phyloP scores from a whole-genome alignment of 1,140 invertebrate genomes.

The Apis cerana region DNA sequence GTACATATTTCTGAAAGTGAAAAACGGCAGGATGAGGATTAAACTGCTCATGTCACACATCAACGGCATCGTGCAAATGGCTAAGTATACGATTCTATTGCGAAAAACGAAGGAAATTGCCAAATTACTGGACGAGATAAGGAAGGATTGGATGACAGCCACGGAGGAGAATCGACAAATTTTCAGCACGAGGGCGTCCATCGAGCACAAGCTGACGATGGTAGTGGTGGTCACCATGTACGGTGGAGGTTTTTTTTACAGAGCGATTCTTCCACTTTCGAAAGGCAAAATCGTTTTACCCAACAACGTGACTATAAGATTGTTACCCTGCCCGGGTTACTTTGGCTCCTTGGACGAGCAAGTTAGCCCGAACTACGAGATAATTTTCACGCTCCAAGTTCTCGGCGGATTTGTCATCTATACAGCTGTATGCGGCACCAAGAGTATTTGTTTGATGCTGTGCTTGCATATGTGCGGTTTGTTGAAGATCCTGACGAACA shows the following conservation, averaged over 20 bases:
- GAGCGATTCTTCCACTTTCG: slow-evolving; percentile 26
- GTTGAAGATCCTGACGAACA: slow-evolving; percentile 63
- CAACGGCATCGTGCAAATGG: slow-evolving; percentile 60
- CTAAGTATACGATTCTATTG: slow-evolving; percentile 65
- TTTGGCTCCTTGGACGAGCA: slow-evolving; percentile 50
- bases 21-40: slow-evolving; percentile 25
- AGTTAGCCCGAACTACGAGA: slow-evolving; percentile 55
- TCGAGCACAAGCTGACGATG: slow-evolving; percentile 5
- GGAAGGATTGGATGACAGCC: slow-evolving; percentile 63
- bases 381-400: slow-evolving; percentile 58
- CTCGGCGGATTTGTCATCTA: slow-evolving; percentile 56
- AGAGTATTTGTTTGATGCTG: slow-evolving; percentile 52
- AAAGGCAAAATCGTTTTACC: slow-evolving; percentile 3
- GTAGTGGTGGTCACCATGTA: slow-evolving; percentile 15
- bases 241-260: slow-evolving; percentile 24
- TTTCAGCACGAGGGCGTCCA: slow-evolving; percentile 10
- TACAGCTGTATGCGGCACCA: slow-evolving; percentile 46
- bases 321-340: slow-evolving; percentile 53
- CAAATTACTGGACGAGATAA: slow-evolving; percentile 57
- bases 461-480: slow-evolving; percentile 66
- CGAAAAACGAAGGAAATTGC: slow-evolving; percentile 49
- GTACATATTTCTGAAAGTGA: slow-evolving; percentile 16
- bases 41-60: slow-evolving; percentile 66
- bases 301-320: slow-evolving; percentile 27
- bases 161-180: slow-evolving; percentile 5